phyloP scores from a whole-genome alignment of 2,797 vertebrate genomes.

The Erethizon dorsatum region DNA sequence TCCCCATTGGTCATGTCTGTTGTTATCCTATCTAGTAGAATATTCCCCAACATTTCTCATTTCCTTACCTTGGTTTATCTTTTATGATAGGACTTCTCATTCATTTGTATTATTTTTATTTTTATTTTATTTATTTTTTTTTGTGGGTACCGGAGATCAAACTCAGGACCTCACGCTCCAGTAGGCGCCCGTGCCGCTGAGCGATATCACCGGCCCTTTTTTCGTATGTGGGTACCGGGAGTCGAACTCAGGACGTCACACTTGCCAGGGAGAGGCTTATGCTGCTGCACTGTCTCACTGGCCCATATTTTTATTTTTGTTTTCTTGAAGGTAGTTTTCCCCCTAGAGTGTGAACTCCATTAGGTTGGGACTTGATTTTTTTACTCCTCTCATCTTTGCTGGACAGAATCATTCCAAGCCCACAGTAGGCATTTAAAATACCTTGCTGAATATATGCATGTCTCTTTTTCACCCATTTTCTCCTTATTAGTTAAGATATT shows the following conservation, averaged over 20 bases:
- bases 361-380: background rate
- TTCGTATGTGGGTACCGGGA: too few species aligned
- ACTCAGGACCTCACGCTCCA: too few species aligned
- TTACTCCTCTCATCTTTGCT: background rate
- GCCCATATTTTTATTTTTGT: background rate
- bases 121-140: background rate
- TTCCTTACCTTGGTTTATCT: background rate
- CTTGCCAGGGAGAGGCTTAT: too few species aligned
- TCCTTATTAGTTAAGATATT: background rate
- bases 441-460: background rate
- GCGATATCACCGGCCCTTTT: too few species aligned
- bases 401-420: background rate
- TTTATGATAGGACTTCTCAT: background rate
- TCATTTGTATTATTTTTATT: background rate
- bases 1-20: background rate
- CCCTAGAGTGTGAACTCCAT: background rate
- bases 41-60: background rate
- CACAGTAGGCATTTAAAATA: background rate
- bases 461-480: background rate
- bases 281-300: too few species aligned
- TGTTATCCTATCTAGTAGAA: background rate
- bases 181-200: too few species aligned
- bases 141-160: too few species aligned
- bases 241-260: too few species aligned
- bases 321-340: background rate